Evolutionary conservation across 1,140 invertebrate genomes (phyloP).

Genomic region (Chironomus tepperi): DNA sequence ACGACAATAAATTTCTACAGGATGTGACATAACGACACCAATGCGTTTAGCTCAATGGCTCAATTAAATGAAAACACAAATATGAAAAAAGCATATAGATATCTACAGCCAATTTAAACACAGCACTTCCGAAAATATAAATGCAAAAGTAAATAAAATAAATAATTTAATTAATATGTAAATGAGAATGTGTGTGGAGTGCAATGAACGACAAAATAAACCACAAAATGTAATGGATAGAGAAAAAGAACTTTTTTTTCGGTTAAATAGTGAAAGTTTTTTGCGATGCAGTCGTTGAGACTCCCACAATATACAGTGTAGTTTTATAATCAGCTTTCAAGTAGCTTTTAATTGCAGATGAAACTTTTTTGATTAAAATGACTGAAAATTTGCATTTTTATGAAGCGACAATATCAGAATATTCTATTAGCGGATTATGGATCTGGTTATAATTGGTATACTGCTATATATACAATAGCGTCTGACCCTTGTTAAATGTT

Average conservation of each 20-base stretch:
- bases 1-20: not conserved
- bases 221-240: not conserved
- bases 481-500: too few species aligned
- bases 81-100: too few species aligned
- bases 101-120: not conserved
- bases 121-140: not conserved
- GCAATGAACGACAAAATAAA: conserved; percentile 13
- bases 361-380: not conserved
- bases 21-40: not conserved
- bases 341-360: not conserved
- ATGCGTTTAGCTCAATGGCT: not conserved
- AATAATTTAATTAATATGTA: conserved; percentile 10
- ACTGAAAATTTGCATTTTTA: not conserved
- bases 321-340: too few species aligned
- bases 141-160: not conserved
- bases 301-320: not conserved
- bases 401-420: too few species aligned
- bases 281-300: not conserved
- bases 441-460: too few species aligned
- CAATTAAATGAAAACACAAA: not conserved
- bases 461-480: too few species aligned
- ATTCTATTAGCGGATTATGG: too few species aligned
- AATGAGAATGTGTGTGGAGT: not conserved
- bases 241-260: not conserved
- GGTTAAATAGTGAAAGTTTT: conserved; percentile 7